Evolutionary conservation across 1,140 invertebrate species (phyloP).

Genomic region (Popillia japonica): DNA sequence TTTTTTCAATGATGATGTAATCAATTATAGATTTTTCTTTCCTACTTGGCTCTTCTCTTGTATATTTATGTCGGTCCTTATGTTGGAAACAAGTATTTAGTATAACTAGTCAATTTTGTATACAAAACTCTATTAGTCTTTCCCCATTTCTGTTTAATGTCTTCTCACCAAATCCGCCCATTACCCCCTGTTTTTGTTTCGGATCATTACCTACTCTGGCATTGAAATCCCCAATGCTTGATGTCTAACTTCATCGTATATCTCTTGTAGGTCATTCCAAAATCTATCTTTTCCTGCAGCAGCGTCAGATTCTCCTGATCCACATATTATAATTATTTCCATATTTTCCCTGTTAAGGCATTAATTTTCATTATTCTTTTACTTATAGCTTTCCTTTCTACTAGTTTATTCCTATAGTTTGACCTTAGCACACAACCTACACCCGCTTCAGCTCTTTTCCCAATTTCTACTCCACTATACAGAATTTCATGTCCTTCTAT

Average conservation of each 20-base stretch:
- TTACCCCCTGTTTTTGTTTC: neutral
- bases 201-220: neutral
- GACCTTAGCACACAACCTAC: neutral
- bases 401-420: neutral
- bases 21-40: slow-evolving; percentile 21
- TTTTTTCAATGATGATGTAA: neutral
- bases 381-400: neutral
- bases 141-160: slow-evolving; percentile 2
- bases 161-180: neutral
- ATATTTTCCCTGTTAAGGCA: neutral
- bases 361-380: neutral
- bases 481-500: neutral
- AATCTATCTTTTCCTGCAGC: neutral
- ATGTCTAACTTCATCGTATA: neutral
- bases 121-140: neutral
- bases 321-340: neutral
- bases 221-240: neutral
- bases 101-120: neutral
- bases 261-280: neutral
- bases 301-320: neutral
- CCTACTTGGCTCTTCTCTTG: neutral
- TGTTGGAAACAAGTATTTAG: neutral
- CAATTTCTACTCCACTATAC: neutral
- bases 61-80: neutral
- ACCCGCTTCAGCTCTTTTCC: neutral